Conservation (phyloP, 2,113 vertebrate species). For the Myotis lucifugus region DNA sequence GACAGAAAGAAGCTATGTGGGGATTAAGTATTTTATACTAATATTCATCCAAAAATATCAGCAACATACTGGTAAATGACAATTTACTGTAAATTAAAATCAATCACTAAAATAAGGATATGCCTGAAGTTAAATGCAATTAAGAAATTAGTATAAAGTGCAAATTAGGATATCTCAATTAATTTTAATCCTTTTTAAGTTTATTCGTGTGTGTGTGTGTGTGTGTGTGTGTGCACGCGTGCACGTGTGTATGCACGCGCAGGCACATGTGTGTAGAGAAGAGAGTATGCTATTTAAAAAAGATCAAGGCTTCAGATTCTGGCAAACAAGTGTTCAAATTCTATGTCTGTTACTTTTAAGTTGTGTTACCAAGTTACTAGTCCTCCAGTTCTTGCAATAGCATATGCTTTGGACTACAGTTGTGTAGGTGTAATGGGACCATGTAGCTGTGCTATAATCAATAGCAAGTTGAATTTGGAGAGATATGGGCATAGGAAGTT, state of each 20-base stretch:
- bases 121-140: conserved; percentile 53
- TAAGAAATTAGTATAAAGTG: conserved; percentile 52
- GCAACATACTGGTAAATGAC: conserved; percentile 51
- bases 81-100: conserved; percentile 69
- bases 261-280: not conserved
- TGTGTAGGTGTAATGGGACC: not conserved
- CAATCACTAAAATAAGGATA: conserved; percentile 62
- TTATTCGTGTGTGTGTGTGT: not conserved
- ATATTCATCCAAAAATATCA: conserved; percentile 51
- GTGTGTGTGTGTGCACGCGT: not conserved
- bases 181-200: conserved; percentile 29
- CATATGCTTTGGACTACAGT: not conserved
- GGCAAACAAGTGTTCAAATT: not conserved
- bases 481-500: not conserved
- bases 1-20: conserved; percentile 54
- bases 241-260: too few species aligned
- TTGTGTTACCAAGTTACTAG: not conserved
- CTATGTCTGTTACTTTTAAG: not conserved
- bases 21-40: conserved; percentile 55
- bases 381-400: not conserved
- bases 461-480: not conserved
- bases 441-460: not conserved
- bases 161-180: conserved; percentile 52
- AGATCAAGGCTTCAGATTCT: not conserved
- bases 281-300: not conserved